phyloP scores from a whole-genome alignment of 2,113 vertebrate species.

The Leucopternis melanops region DNA sequence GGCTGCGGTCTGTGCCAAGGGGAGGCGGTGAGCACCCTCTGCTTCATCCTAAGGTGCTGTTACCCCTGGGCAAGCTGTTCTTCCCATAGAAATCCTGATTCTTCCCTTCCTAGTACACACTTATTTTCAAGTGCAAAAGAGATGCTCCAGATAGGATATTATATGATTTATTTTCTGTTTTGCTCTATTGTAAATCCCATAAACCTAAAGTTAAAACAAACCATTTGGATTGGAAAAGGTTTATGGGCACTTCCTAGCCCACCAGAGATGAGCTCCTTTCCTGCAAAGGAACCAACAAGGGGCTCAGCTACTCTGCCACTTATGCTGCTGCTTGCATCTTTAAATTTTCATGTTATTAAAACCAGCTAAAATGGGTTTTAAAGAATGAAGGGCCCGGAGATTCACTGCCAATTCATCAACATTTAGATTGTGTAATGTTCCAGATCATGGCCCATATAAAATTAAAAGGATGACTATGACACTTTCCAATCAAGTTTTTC shows the following conservation, averaged over 20 bases:
- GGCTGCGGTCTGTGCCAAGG: background rate
- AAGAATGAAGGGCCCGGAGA: background rate
- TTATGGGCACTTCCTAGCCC: background rate
- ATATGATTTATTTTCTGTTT: background rate
- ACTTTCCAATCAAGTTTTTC: background rate
- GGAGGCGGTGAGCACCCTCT: background rate
- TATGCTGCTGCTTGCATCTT: background rate
- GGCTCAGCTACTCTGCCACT: background rate
- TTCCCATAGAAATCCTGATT: background rate
- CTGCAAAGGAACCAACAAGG: background rate
- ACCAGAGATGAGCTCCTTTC: background rate
- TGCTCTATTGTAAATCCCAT: background rate
- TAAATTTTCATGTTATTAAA: background rate
- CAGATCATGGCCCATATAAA: rapidly evolving
- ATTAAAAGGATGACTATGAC: background rate
- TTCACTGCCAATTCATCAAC: background rate
- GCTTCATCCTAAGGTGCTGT: rapidly evolving
- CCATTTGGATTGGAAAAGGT: rapidly evolving
- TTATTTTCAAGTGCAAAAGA: background rate
- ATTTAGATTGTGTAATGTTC: background rate
- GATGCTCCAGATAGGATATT: background rate
- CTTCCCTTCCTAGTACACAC: background rate
- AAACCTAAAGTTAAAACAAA: background rate
- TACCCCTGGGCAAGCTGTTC: background rate
- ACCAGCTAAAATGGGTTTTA: background rate